A percentile compares a stretch with the other conserved stretches of the same genome.
Conservation (phyloP, 1,140 invertebrate genomes). For the Drosophila asahinai region DNA sequence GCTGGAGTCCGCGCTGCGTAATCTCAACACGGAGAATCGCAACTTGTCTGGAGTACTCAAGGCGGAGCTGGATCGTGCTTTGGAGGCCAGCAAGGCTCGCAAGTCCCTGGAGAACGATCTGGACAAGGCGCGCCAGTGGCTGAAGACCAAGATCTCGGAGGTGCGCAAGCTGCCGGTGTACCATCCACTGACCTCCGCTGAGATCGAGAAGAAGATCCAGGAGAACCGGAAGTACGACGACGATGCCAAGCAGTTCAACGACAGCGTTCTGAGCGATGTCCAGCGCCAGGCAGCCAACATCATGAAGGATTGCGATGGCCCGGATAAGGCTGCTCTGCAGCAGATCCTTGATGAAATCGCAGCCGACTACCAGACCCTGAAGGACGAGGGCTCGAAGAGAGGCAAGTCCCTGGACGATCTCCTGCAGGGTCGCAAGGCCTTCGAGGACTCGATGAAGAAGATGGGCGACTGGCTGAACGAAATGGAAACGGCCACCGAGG, state of each 20-base stretch:
- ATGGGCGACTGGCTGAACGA: conserved; percentile 94
- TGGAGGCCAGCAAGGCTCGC: conserved; percentile 88
- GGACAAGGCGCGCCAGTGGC: conserved; percentile 91
- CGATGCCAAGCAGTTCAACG: conserved; percentile 92
- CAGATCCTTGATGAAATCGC: conserved; percentile 89
- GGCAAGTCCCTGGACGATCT: conserved; percentile 90
- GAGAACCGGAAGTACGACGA: conserved; percentile 90
- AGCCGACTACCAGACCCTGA: conserved; percentile 89
- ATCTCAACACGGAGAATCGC: conserved; percentile 89
- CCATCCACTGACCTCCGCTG: conserved; percentile 89
- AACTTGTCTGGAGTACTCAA: conserved; percentile 90
- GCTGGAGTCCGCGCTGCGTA: conserved; percentile 88
- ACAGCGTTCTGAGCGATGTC: conserved; percentile 90
- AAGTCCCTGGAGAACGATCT: conserved; percentile 92
- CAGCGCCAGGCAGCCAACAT: conserved; percentile 91
- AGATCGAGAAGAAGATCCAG: conserved; percentile 92
- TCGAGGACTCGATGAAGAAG: conserved; percentile 92
- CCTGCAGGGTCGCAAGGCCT: conserved; percentile 90
- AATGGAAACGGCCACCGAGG: conserved; percentile 93
- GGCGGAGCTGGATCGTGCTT: conserved; percentile 90
- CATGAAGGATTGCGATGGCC: conserved; percentile 92
- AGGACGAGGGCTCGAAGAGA: conserved; percentile 90
- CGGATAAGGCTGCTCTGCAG: conserved; percentile 89
- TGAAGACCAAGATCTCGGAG: conserved; percentile 91
- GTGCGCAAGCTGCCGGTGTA: conserved; percentile 91